Evolutionary conservation across 2,888 invertebrate species (phyloP).

Genomic region (Scelioninae gen. 1): DNA sequence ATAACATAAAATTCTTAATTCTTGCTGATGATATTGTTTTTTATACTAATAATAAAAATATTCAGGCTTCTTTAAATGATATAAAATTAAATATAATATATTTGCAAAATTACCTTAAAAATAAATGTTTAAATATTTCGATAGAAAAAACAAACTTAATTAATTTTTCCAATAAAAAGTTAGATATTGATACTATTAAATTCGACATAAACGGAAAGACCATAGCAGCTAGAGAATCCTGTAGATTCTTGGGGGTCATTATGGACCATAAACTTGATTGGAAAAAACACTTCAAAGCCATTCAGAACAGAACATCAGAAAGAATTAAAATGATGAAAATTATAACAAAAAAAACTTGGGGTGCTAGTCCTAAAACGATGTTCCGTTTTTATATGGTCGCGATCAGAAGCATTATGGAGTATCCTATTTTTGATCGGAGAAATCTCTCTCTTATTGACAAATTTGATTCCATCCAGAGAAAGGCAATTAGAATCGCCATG

Average conservation of each 20-base stretch:
- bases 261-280: not conserved
- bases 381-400: not conserved
- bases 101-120: not conserved
- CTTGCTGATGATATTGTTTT: no score
- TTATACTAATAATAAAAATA: no score
- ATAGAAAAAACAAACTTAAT: conserved; percentile 7
- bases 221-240: not conserved
- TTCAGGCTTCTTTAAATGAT: no score
- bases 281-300: not conserved
- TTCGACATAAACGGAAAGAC: not conserved
- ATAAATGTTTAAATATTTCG: not conserved
- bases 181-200: not conserved
- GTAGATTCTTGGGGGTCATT: not conserved
- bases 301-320: not conserved
- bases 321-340: not conserved
- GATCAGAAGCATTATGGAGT: conserved; percentile 7
- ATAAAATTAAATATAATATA: not conserved
- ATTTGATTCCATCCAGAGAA: conserved; percentile 23
- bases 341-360: not conserved
- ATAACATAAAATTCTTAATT: no score
- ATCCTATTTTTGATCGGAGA: conserved; percentile 9
- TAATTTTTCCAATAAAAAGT: not conserved
- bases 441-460: conserved; percentile 10
- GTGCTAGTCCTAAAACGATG: not conserved
- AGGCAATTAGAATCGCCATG: conserved; percentile 22